Evolutionary conservation across 2,888 invertebrate species (phyloP).

Genomic region (Pterobdella sp.): DNA sequence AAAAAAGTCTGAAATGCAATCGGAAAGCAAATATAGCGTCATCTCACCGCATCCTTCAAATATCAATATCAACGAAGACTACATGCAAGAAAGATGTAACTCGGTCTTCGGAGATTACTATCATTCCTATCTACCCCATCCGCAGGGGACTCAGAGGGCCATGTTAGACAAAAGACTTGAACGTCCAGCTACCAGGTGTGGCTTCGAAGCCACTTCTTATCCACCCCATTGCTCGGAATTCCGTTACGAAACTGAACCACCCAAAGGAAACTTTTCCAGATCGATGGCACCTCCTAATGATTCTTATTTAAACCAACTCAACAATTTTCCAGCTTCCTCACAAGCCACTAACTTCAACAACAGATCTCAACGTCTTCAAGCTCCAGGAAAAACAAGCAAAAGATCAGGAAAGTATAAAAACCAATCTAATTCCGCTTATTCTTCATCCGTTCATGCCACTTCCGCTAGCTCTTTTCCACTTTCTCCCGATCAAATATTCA

Average conservation of each 20-base stretch:
- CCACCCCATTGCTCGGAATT: not conserved
- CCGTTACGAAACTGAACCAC: not conserved
- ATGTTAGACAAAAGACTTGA: conserved; percentile 1
- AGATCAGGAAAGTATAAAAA: conserved; percentile 6
- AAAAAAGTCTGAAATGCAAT: not conserved
- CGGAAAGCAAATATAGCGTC: no score
- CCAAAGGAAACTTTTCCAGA: not conserved
- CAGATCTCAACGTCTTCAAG: not conserved
- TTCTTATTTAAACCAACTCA: not conserved
- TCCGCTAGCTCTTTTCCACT: conserved; percentile 12
- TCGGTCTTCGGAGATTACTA: conserved; percentile 13
- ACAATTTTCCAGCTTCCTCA: not conserved
- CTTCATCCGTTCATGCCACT: not conserved
- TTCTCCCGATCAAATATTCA: conserved; percentile 13
- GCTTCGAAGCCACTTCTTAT: conserved; percentile 17
- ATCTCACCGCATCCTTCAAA: no score
- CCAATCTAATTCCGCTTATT: not conserved
- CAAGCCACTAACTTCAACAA: not conserved
- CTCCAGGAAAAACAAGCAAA: conserved; percentile 1
- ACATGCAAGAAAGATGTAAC: conserved; percentile 18
- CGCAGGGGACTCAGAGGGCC: not conserved
- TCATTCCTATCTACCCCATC: not conserved
- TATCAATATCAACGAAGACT: not conserved
- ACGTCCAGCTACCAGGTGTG: conserved; percentile 21
- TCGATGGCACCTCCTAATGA: not conserved